A percentile compares a stretch with the other conserved stretches of the same genome.
Evolutionary conservation across 2,113 vertebrate species (phyloP).

Genomic region (Pseudopodoces humilis): DNA sequence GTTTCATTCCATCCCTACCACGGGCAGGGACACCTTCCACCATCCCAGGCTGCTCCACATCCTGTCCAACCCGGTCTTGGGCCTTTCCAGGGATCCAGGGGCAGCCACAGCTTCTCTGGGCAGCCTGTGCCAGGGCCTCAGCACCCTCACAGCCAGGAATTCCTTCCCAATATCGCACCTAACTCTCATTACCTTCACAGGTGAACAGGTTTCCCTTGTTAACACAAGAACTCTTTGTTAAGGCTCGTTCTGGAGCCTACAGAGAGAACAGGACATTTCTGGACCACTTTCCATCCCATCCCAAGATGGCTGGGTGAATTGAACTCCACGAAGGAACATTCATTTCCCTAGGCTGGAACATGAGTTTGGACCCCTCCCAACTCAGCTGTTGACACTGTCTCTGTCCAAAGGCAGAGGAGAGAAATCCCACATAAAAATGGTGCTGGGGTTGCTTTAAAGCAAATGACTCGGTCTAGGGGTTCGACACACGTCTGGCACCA

Average conservation of each 20-base stretch:
- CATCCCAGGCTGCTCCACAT: fast-evolving
- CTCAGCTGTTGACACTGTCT: background rate
- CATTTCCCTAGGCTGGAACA: background rate
- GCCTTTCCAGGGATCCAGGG: background rate
- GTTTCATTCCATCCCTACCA: background rate
- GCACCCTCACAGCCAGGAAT: fast-evolving
- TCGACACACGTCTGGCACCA: background rate
- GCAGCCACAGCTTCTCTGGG: background rate
- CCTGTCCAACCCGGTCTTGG: fast-evolving
- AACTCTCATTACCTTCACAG: background rate
- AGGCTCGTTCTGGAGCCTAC: background rate
- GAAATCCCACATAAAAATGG: background rate
- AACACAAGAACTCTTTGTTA: background rate
- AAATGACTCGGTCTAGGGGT: fast-evolving
- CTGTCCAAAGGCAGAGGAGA: background rate
- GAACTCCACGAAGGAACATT: background rate
- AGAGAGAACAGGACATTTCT: background rate
- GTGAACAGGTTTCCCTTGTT: background rate
- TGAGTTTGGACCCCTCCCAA: fast-evolving
- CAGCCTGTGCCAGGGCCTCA: background rate
- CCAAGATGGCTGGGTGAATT: background rate
- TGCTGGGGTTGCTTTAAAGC: background rate
- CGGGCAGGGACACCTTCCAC: background rate
- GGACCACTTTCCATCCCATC: background rate
- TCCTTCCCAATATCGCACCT: background rate